Evolutionary conservation across 2,797 vertebrate genomes (phyloP), one percentile per base, ranked within the genome.

Genomic region (Acanthopagrus latus): DNA sequence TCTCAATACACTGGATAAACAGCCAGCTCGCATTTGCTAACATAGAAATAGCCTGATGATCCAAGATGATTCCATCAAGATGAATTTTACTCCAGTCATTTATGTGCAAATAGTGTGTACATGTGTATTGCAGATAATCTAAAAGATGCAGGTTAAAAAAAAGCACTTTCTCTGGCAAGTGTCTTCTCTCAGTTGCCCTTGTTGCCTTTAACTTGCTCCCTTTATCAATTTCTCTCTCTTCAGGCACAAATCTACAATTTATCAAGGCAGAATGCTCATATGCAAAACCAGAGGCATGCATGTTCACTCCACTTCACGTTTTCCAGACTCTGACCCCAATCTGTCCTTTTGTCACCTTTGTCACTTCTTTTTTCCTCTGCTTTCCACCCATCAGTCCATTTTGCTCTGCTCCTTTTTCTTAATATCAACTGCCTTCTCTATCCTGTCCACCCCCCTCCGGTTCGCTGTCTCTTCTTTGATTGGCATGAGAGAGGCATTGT

Each of bases 311-410:
- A 47, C 63, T 68, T 82, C 71, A 57, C 71, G 68, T 84, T 85
- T 82, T 29, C 67, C 52, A 7, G 56, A 62, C 74, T 81, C 80
- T 90, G 91, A 92, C 89, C 91, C 72, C 86, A 88, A 90, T 92
- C 85, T 91, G 84, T 88, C 80, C 72, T 80, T 65, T 62, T 83
- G 82, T 88, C 82, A 78, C 76, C 77, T 43, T 66, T 17, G 77
- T 71, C 44, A 74, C 74, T 73, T 46, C 25, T 64, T 59, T 64
- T 56, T 33, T 33, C 29, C 29, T 33, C 29, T 72, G 21, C n/a
- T 44, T 51, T 64, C 64, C n/a, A 21, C 33, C 77, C 20, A 50
- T 77, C 80, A 63, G 48, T 76, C 74, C 58, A 21, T 72, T 72
- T 67, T 51, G 62, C 74, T 73, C 63, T 38, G 33, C 47, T 71